Conservation (phyloP, 2,797 vertebrate genomes). For the Acrocephalus scirpaceus region DNA sequence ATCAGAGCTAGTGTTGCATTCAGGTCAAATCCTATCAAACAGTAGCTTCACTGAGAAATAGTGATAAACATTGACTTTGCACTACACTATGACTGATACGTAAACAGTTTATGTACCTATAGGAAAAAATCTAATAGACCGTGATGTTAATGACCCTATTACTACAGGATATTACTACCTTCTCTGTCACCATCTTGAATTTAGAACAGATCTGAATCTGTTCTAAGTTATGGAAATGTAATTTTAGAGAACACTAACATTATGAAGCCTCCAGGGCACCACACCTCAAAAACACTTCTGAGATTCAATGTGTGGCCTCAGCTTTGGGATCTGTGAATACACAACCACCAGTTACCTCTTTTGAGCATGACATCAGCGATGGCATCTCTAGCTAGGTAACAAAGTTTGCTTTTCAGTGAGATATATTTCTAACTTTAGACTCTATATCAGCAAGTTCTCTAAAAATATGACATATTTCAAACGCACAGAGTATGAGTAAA, state of each 20-base stretch:
- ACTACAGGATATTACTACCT: not conserved
- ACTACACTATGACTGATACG: not conserved
- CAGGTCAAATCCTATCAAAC: not conserved
- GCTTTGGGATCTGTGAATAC: conserved; percentile 21
- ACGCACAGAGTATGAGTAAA: not conserved
- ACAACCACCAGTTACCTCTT: not conserved
- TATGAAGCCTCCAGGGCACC: not conserved
- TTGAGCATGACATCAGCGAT: not conserved
- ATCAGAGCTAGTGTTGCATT: not conserved
- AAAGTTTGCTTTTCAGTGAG: conserved; percentile 33
- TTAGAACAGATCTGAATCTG: not conserved
- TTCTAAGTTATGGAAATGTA: not conserved
- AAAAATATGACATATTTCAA: conserved; percentile 29
- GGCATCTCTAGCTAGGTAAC: conserved; percentile 27
- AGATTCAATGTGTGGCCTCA: not conserved
- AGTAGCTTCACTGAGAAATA: not conserved
- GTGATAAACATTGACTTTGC: not conserved
- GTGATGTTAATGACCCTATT: not conserved
- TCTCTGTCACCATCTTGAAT: not conserved
- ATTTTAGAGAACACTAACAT: not conserved
- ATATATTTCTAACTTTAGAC: conserved; percentile 42
- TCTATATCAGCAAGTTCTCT: conserved; percentile 24
- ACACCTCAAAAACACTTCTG: not conserved
- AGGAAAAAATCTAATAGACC: not conserved
- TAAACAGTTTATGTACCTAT: not conserved